A percentile compares a stretch with the other conserved stretches of the same genome.
Conservation (phyloP, 1,140 invertebrate species). For the Drosophila miranda region DNA sequence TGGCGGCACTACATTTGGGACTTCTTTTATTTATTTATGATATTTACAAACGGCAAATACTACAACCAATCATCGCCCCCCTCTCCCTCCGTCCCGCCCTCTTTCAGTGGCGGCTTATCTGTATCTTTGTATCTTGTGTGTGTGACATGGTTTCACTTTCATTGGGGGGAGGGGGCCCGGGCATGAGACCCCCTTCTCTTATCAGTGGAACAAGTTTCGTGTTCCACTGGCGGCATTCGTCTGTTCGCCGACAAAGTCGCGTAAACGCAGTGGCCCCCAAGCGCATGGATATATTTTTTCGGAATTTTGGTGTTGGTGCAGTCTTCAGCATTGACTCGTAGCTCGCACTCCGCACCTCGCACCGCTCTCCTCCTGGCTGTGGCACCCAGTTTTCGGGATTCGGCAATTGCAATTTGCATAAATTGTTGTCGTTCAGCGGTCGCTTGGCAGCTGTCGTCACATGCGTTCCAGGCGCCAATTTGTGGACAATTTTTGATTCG, state of each 20-base stretch:
- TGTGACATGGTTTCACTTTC: conserved; percentile 54
- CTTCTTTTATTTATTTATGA: conserved; percentile 36
- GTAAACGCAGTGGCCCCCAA: conserved; percentile 49
- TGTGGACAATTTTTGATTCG: conserved; percentile 22
- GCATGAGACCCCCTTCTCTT: conserved; percentile 6
- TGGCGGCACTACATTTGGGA: conserved; percentile 9
- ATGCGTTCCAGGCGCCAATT: conserved; percentile 16
- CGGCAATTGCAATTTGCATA: conserved; percentile 49
- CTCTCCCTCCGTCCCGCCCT: too few species aligned
- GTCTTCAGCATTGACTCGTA: not conserved
- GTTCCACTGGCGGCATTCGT: conserved; percentile 12
- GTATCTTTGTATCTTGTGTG: not conserved
- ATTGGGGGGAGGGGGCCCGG: conserved; percentile 3
- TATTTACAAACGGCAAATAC: conserved; percentile 37
- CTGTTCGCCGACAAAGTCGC: conserved; percentile 33
- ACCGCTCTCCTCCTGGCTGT: too few species aligned
- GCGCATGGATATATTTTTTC: conserved; percentile 9
- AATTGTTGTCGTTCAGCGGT: conserved; percentile 17
- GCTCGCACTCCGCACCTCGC: too few species aligned
- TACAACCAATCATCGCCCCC: conserved; percentile 11
- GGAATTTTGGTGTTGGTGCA: not conserved
- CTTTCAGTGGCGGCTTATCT: too few species aligned
- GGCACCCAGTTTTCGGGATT: conserved; percentile 1
- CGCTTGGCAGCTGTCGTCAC: conserved; percentile 37
- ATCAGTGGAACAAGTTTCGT: conserved; percentile 45